Base-by-base conservation (phyloP, 2,888 invertebrate genomes). In the Dryocosmus kuriphilus region DNA sequence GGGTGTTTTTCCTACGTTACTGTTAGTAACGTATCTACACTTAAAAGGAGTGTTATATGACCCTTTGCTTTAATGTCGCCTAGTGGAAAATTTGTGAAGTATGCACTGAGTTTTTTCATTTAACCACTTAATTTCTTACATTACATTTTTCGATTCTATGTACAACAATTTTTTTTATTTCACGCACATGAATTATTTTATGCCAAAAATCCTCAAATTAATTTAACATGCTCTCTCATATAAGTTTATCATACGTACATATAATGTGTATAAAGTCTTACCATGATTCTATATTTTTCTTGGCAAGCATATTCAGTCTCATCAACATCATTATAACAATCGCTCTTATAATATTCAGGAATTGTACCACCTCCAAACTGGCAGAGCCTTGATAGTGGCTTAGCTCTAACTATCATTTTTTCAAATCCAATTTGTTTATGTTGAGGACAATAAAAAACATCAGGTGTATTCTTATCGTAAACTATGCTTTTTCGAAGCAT, bases 261-360 rank as follows among this genome's bases (percentile, higher is more conserved):
- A 51, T n/a, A 51, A 51, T n/a, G n/a, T 51, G 1, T n/a, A 6
- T 51, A 38, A 67, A 77, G 74, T 86, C 93, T 94, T 92, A 96
- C 96, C 96, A 96, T 95, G 87, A 96, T 96, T 89, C 96, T 93
- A 89, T 95, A 94, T 89, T 96, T 96, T 90, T 96, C 96, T 90
- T 96, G 95, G 92, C 96, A 96, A 4, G 96, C 96, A 89, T 94
- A 96, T 83, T 95, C 95, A 32, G 95, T 94, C 91, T 96, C 96
- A 90, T 96, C 96, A 24, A 96, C 94, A 89, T 96, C 95, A 90
- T 95, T 94, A 92, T 95, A 96, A 88, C 96, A 96, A 87, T 96
- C 96, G 74, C 95, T 95, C 90, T 95, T 95, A 92, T 95, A 95
- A 86, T 95, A 95, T 82, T 94, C 93, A 0, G 96, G 96, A 79